Evolutionary conservation across 2,888 invertebrate genomes (phyloP).

Genomic region (Thymelicus sylvestris): DNA sequence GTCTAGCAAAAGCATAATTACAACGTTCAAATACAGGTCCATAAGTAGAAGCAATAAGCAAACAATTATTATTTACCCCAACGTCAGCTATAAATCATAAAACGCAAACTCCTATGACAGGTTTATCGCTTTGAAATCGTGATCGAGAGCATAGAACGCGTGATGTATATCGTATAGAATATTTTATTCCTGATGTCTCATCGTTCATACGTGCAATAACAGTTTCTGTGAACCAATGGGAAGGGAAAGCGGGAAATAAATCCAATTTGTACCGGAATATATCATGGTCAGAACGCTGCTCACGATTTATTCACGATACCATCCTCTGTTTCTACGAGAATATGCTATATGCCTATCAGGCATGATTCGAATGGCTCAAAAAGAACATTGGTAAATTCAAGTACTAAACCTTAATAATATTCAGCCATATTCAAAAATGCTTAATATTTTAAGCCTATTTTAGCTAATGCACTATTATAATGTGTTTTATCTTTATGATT

Average conservation of each 20-base stretch:
- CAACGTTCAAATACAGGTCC: slow-evolving; percentile 8
- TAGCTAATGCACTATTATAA: too few species aligned
- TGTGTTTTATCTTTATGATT: too few species aligned
- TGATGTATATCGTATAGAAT: slow-evolving; percentile 68
- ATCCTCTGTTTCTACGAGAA: slow-evolving; percentile 29
- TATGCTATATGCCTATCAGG: not conserved
- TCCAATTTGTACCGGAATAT: slow-evolving; percentile 81
- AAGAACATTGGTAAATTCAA: not conserved
- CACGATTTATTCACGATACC: slow-evolving; percentile 75
- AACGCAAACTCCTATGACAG: slow-evolving; percentile 52
- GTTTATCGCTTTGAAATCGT: slow-evolving; percentile 59
- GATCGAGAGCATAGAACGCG: slow-evolving; percentile 59
- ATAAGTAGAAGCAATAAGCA: slow-evolving; percentile 26
- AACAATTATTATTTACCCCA: slow-evolving; percentile 33
- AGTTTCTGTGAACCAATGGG: slow-evolving; percentile 73
- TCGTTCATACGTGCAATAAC: slow-evolving; percentile 79
- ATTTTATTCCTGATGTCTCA: slow-evolving; percentile 78
- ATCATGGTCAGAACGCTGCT: slow-evolving; percentile 74
- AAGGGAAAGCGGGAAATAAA: slow-evolving; percentile 76
- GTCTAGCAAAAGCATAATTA: too few species aligned
- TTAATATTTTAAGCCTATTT: too few species aligned
- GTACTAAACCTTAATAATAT: not conserved
- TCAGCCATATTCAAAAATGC: too few species aligned
- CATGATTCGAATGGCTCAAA: slow-evolving; percentile 30
- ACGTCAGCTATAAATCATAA: slow-evolving; percentile 47